Evolutionary conservation across 2,797 vertebrate species (phyloP), one percentile per base, ranked within the genome.

Genomic region (Dromococcyx pavoninus): DNA sequence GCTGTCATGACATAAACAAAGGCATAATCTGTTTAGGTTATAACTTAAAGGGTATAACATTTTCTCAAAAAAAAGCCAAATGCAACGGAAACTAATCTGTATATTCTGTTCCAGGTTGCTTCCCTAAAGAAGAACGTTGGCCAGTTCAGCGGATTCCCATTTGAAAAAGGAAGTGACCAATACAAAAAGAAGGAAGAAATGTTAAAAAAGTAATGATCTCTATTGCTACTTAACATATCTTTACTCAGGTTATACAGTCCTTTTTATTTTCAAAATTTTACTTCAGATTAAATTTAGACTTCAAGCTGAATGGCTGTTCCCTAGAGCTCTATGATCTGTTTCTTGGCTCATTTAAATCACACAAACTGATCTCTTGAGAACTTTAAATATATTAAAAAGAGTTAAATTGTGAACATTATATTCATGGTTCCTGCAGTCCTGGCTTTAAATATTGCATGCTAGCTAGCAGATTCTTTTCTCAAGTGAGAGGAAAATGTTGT

Each of bases 81-180:
- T 56, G 32, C 41, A 84, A 3, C 67, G 27, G 23, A 58, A 81
- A 64, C 10, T 91, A 67, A 90, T 79, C 32, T 53, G 3, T 88
- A 21, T 91, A 30, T 81, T 94, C 74, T 93, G 28, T 97, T 97
- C 73, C 94, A 98, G 98, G 96, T 98, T 79, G 96, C 98, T 73
- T 98, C 98, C 43, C 91, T 98, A 62, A 98, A 99, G 98, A 99
- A 99, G 98, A 99, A 99, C 92, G 97, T 99, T 93, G 98, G 99
- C 54, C 98, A 98, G 58, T 99, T 99, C 75, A 99, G 98, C 46
- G 99, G 99, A 9, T 99, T 99, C 88, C 96, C 98, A 3, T 99
- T 99, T 90, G 98, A 98, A 78, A 98, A 98, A 17, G 98, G 98
- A 98, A 99, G 99, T 93, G 98, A 98, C 27, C 98, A 98, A 18